Evolutionary conservation across 2,113 vertebrate genomes (phyloP).

Genomic region (Illadopsis cleaveri): DNA sequence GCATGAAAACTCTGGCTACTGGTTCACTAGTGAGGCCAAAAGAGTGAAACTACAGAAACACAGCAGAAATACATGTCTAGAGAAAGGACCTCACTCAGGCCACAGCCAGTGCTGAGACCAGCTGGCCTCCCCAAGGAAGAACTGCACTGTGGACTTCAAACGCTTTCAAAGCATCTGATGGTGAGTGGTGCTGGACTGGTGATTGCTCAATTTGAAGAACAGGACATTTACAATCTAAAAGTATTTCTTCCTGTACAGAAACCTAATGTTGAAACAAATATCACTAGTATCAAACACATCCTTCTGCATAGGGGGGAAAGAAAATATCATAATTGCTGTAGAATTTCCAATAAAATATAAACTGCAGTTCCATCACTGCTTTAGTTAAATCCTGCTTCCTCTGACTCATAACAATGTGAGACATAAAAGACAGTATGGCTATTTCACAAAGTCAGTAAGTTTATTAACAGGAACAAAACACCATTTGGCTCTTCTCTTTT

Average conservation of each 20-base stretch:
- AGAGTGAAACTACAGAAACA: background rate
- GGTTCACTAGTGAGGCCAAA: background rate
- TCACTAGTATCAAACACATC: background rate
- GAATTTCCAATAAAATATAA: background rate
- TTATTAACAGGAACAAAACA: background rate
- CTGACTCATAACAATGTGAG: background rate
- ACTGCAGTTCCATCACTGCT: background rate
- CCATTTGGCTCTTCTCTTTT: background rate
- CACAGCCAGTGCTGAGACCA: background rate
- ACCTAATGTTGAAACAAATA: background rate
- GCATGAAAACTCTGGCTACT: background rate
- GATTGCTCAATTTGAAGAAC: background rate
- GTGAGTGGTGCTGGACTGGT: background rate
- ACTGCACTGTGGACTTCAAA: background rate
- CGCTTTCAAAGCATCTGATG: background rate
- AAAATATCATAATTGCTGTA: background rate
- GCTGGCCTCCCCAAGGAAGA: background rate
- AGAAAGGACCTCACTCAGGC: background rate
- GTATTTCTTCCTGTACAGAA: background rate
- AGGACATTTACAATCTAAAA: background rate
- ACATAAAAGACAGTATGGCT: background rate
- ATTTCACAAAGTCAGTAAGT: background rate
- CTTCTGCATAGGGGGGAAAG: background rate
- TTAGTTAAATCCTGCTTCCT: background rate
- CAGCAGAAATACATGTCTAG: background rate